These are phyloP conservation scores for Cottus gobio DNA, from an alignment of 2,113 vertebrate genomes.

Conservation along the genomic window DNA sequence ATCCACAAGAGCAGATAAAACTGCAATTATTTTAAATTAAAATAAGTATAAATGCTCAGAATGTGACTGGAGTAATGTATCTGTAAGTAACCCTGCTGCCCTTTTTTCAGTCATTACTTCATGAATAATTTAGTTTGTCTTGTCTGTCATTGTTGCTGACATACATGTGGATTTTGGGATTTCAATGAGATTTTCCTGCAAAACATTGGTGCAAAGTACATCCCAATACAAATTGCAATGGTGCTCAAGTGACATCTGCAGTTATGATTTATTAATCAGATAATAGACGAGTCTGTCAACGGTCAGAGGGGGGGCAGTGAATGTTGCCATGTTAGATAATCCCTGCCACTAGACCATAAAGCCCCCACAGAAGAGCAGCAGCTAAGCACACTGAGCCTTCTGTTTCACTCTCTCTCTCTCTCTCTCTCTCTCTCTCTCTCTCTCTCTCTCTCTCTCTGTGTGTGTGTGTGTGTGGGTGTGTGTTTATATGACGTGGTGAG, in stretches of 20 bases:
- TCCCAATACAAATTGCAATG: conserved; percentile 1
- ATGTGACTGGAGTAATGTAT: conserved; percentile 15
- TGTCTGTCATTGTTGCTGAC: neutral
- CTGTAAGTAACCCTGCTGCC: neutral
- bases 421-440: no score
- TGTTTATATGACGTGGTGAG: conserved; percentile 25
- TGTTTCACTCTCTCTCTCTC: no score
- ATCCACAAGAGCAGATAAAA: conserved; percentile 37
- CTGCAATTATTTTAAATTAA: conserved; percentile 43
- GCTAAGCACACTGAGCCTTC: conserved; percentile 36
- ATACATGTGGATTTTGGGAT: neutral
- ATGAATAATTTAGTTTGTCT: neutral
- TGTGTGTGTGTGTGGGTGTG: conserved; percentile 1
- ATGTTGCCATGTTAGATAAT: conserved; percentile 59
- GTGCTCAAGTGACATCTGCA: conserved; percentile 43
- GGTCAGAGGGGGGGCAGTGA: conserved; percentile 18
- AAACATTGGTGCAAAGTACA: neutral
- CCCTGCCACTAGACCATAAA: conserved; percentile 28
- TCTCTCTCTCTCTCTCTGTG: no score
- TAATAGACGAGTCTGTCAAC: conserved; percentile 27
- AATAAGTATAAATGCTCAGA: conserved; percentile 34
- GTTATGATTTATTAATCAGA: conserved; percentile 65
- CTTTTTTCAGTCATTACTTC: conserved; percentile 27
- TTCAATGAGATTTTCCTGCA: neutral
- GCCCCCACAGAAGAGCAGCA: conserved; percentile 45